A percentile compares a stretch with the other conserved stretches of the same genome.
Evolutionary conservation across 2,888 invertebrate species (phyloP).

Genomic region (Cetonia aurata): DNA sequence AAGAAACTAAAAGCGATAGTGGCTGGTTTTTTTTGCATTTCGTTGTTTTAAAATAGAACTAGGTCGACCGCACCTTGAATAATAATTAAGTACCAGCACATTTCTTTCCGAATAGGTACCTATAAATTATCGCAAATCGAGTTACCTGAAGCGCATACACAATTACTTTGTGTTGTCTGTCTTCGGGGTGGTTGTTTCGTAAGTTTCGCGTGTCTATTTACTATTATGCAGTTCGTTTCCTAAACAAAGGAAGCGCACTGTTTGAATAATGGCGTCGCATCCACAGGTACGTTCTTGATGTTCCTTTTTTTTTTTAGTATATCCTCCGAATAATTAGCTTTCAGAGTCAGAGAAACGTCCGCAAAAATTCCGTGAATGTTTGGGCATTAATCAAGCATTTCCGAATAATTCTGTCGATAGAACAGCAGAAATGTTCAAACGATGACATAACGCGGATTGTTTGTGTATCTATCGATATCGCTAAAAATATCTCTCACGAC

Average conservation of each 20-base stretch:
- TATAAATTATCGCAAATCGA: constrained; percentile 51
- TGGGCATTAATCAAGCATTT: no score
- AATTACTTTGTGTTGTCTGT: constrained; percentile 12
- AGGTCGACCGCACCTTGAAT: constrained; percentile 65
- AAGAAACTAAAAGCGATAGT: constrained; percentile 16
- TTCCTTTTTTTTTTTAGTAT: neutral
- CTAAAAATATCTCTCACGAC: constrained; percentile 1
- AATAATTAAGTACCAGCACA: constrained; percentile 60
- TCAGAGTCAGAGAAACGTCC: no score
- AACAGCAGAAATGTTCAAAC: no score
- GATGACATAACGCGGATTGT: constrained; percentile 1
- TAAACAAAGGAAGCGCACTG: no score
- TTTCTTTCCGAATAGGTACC: constrained; percentile 61
- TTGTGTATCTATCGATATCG: neutral
- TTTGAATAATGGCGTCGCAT: neutral
- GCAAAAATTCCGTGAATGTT: no score
- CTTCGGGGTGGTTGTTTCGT: constrained; percentile 1
- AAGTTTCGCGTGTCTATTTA: constrained; percentile 2
- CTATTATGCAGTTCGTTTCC: neutral
- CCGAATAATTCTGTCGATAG: no score
- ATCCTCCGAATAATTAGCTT: no score
- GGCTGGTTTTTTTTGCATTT: neutral
- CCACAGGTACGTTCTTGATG: neutral
- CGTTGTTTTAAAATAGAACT: constrained; percentile 51
- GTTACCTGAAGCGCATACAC: constrained; percentile 45